Evolutionary conservation across 2,113 vertebrate species (phyloP).

Genomic region (Trogon melanurus): DNA sequence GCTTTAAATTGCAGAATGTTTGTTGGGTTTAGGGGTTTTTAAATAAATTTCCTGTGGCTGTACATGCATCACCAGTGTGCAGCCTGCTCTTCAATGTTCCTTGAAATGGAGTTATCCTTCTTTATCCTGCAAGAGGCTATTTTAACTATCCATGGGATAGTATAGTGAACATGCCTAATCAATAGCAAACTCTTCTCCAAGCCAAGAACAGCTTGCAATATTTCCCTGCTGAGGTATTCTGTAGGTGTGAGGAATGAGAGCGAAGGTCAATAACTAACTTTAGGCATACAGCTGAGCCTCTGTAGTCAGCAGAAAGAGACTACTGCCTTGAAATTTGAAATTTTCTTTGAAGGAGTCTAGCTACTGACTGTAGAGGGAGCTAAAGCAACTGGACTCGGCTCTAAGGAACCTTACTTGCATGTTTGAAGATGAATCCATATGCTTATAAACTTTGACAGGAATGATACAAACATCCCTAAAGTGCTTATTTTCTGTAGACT

Average conservation of each 20-base stretch:
- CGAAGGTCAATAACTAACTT: background rate
- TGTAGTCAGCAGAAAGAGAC: background rate
- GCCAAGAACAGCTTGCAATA: background rate
- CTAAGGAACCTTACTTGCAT: background rate
- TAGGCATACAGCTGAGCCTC: background rate
- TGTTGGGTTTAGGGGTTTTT: too few species aligned
- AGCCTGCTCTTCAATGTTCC: background rate
- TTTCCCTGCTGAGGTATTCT: background rate
- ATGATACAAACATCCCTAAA: background rate
- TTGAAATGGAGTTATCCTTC: background rate
- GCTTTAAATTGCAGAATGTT: rapidly evolving
- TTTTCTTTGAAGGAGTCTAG: background rate
- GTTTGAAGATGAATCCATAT: background rate
- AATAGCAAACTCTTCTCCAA: background rate
- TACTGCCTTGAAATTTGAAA: background rate
- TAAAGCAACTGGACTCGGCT: background rate
- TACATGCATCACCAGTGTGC: background rate
- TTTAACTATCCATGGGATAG: background rate
- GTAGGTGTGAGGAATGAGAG: background rate
- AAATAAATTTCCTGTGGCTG: background rate
- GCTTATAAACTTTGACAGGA: background rate
- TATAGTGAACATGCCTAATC: background rate
- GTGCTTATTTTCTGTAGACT: background rate
- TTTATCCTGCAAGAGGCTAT: background rate
- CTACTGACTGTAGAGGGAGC: background rate